Base-by-base conservation (phyloP, 1,140 invertebrate genomes). In the Venturia canescens region DNA sequence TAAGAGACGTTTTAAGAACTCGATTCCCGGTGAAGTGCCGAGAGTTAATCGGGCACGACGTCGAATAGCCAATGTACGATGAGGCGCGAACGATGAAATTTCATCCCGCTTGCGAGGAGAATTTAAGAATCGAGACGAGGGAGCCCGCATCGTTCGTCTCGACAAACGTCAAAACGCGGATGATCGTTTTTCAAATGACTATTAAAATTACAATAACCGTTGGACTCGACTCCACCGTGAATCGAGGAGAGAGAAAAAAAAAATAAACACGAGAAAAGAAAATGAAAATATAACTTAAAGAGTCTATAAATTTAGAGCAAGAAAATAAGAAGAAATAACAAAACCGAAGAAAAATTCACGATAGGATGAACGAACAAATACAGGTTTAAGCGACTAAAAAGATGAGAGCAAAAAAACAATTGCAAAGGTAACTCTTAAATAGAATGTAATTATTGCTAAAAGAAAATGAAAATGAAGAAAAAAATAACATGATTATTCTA, bases 401-500 rank as follows among this genome's bases (percentile, higher is more conserved):
- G 9, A 34, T 34, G 34, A 34, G 9, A 34, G 34, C n/a, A n/a
- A n/a, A 84, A 82, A 83, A 84, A 84, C 75, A 83, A 84, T 79
- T 71, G 57, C 63, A 57, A 77, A 71, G 48, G 60, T 79, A 74
- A 74, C 82, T 80, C 72, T 70, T 83, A 84, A 85, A 86, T 85
- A 87, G 80, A 84, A 85, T 86, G 72, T 84, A 83, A 86, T 86
- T 87, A 88, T 85, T 86, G 83, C 34, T 70, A 70, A 70, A 79
- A 50, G n/a, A 79, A 78, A 21, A 34, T 53, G 70, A 70, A 57
- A 87, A 87, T 82, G n/a, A n/a, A n/a, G n/a, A n/a, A 80, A 83
- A 84, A 86, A 84, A 83, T 83, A 84, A 82, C 85, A 87, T 86
- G 84, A 82, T 80, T 87, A 87, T 85, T 88, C 80, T 88, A 89